These are phyloP conservation scores for Paraescarpia echinospica DNA, from an alignment of 1,140 invertebrate species.

Conservation along the genomic window DNA sequence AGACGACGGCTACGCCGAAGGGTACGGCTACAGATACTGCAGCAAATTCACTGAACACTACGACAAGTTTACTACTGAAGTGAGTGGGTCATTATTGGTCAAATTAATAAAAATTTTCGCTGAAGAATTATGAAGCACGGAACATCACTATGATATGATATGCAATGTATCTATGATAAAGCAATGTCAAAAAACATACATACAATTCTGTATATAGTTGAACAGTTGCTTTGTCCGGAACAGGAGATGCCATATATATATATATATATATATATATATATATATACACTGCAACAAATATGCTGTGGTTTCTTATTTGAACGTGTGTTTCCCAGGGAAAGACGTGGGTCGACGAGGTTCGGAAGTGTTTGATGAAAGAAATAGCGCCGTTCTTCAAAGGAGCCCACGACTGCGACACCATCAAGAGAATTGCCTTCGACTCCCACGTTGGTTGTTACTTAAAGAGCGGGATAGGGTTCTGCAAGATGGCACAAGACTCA, in stretches of 20 bases:
- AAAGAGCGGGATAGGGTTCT: background rate
- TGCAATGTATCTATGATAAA: background rate
- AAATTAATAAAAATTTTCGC: too few species aligned
- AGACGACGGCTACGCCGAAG: background rate
- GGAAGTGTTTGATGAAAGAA: background rate
- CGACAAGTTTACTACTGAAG: background rate
- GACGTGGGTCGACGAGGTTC: background rate
- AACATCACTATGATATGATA: background rate
- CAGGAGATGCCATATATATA: too few species aligned
- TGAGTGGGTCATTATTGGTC: background rate
- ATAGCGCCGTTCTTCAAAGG: background rate
- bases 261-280: too few species aligned
- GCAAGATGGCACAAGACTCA: background rate
- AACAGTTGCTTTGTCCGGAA: too few species aligned
- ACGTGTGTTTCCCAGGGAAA: background rate
- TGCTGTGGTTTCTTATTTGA: background rate
- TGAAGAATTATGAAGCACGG: background rate
- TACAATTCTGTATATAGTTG: too few species aligned
- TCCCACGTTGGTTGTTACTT: background rate
- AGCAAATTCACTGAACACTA: background rate
- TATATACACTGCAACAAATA: too few species aligned
- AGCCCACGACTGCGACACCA: background rate
- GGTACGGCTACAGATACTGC: constrained; percentile 13
- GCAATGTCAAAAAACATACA: too few species aligned
- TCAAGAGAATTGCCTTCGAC: background rate